Evolutionary conservation across 1,140 invertebrate genomes (phyloP).

Genomic region (Brachionus angularis): DNA sequence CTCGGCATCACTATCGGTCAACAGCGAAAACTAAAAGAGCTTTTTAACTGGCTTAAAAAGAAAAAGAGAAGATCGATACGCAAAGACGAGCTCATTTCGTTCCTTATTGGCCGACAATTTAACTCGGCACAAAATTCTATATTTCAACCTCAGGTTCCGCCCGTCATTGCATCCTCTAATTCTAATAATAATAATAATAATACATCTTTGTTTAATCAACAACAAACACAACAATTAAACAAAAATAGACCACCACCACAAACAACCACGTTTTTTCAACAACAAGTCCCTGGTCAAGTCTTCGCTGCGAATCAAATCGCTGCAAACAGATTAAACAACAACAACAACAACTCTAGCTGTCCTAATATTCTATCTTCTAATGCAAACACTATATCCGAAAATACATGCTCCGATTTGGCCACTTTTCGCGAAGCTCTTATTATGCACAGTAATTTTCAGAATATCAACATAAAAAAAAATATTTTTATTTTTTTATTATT

Average conservation of each 20-base stretch:
- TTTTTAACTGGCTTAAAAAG: conserved; percentile 37
- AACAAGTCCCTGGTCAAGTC: too few relatives aligned
- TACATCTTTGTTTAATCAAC: too few relatives aligned
- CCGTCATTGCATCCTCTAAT: too few relatives aligned
- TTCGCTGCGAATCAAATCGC: too few relatives aligned
- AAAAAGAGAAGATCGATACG: conserved; percentile 36
- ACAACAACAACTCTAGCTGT: neutral
- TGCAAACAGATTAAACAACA: neutral
- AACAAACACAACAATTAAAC: neutral
- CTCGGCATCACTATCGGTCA: conserved; percentile 25
- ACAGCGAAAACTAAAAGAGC: conserved; percentile 41
- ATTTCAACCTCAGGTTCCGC: too few relatives aligned
- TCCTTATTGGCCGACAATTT: conserved; percentile 38
- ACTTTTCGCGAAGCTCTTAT: conserved; percentile 37
- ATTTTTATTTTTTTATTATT: conserved; percentile 8
- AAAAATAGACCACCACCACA: too few relatives aligned
- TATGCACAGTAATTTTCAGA: neutral
- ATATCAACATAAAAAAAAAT: neutral
- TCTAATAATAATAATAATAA: too few relatives aligned
- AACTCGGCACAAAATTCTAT: too few relatives aligned
- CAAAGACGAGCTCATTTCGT: conserved; percentile 37
- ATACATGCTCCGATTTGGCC: conserved; percentile 21
- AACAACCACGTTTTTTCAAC: too few relatives aligned
- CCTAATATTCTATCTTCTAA: neutral
- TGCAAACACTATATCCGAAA: conserved; percentile 20